phyloP scores from a whole-genome alignment of 1,140 invertebrate species.

The Neotoxoptera formosana region DNA sequence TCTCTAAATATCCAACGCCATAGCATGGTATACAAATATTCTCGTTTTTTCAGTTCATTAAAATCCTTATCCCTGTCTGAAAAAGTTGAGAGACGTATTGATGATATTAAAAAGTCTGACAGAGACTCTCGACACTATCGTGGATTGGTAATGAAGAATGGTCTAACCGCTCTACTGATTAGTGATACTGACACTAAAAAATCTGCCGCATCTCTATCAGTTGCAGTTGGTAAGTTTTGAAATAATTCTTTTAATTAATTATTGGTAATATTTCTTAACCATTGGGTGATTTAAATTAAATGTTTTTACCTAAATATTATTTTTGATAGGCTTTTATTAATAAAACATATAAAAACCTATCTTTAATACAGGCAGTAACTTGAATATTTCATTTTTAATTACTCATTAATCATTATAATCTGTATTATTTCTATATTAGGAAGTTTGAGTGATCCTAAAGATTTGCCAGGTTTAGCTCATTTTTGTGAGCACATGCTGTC shows the following conservation, averaged over 20 bases:
- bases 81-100: conserved; percentile 61
- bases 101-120: conserved; percentile 79
- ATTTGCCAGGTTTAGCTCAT: conserved; percentile 90
- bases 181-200: conserved; percentile 93
- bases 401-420: background rate
- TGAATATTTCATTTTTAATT: background rate
- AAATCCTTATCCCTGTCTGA: background rate
- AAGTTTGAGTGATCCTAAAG: conserved; percentile 84
- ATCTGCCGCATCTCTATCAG: conserved; percentile 84
- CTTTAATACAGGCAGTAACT: background rate
- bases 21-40: conserved; percentile 37
- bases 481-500: conserved; percentile 99
- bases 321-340: background rate
- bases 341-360: too few species aligned
- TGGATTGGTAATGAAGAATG: conserved; percentile 84
- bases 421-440: conserved; percentile 67
- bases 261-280: background rate
- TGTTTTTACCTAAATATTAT: background rate
- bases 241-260: background rate
- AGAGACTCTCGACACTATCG: conserved; percentile 83
- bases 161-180: conserved; percentile 87
- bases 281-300: background rate
- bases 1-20: background rate
- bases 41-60: background rate
- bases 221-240: conserved; percentile 75